Evolutionary conservation across 2,888 invertebrate species (phyloP).

Genomic region (Eueremaeus valkanovi): DNA sequence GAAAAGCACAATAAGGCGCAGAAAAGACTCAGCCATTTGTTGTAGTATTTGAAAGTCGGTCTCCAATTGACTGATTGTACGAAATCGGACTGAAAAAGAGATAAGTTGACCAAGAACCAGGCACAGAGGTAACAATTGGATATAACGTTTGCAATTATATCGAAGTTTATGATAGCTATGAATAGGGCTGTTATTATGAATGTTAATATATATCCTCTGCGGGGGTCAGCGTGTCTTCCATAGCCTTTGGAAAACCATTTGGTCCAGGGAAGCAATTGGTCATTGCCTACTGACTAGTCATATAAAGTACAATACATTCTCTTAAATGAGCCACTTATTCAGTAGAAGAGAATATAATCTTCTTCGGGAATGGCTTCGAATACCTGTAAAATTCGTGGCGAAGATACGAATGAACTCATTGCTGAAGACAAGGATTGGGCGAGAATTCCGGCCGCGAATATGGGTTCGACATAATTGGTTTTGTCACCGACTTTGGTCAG

Average conservation of each 20-base stretch:
- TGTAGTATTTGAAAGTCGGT: conserved; percentile 64
- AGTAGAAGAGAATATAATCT: no score
- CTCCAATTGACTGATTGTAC: conserved; percentile 53
- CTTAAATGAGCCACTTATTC: no score
- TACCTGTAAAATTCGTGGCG: conserved; percentile 4
- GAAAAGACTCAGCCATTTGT: conserved; percentile 78
- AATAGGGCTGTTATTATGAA: conserved; percentile 80
- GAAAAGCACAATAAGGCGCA: conserved; percentile 66
- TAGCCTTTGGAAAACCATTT: conserved; percentile 56
- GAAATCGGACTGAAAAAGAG: conserved; percentile 53
- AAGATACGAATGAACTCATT: background rate
- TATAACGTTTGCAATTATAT: conserved; percentile 53
- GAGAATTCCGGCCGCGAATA: background rate
- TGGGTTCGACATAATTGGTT: conserved; percentile 5
- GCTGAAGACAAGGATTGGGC: background rate
- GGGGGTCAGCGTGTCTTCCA: conserved; percentile 60
- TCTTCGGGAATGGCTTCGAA: background rate
- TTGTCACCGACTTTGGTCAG: background rate
- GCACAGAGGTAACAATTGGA: conserved; percentile 54
- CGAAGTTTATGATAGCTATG: conserved; percentile 66
- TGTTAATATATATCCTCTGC: conserved; percentile 84
- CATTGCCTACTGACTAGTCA: background rate
- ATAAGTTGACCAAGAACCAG: conserved; percentile 53
- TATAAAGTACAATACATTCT: no score
- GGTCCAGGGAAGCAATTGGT: background rate